Base-by-base conservation (phyloP, 2,888 invertebrate species). In the Philereme vetulata region DNA sequence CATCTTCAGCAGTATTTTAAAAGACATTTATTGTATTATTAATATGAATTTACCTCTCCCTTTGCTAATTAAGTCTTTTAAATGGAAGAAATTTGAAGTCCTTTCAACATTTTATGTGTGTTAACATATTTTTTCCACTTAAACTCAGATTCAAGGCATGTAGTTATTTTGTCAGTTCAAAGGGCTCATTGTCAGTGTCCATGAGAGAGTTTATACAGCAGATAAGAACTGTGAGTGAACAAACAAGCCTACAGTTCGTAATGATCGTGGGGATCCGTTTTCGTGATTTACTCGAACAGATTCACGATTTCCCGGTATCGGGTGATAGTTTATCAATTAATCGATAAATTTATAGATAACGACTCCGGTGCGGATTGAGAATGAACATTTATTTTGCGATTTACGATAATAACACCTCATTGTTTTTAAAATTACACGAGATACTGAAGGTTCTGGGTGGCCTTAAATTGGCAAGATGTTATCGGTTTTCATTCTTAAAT, bases 151-250 rank as follows among this genome's bases (percentile, higher is more conserved):
- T 38, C 50, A 60, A 46, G 21, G 33, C 56, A 54, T 45, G 48
- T 4, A 56, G 45, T 60, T 50, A 11, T 53, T 54, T 65, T 49
- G 46, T 49, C 40, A 64, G 60, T 63, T 81, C 75, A 84, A 83
- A 77, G 79, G 67, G 55, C 46, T 66, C 75, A 71, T 80, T 84
- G 81, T 81, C 38, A 56, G 51, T 45, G 40, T 60, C 64, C 78
- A 75, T 83, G 82, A 76, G 82, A 81, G 80, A 79, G 77, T 73
- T 73, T 72, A 66, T 70, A 66, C 70, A 67, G 64, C 52, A 71
- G 75, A 80, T 74, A 76, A 75, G 68, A 66, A 50, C 64, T 56
- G 62, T 63, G 6, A 4, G 8, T 6, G 64, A 68, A 66, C 67
- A 70, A 69, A 56, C 68, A 62, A 64, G 59, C 62, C 65, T 73